These are phyloP conservation scores for Lepisosteus osseus DNA, from an alignment of 2,113 vertebrate species.

Conservation along the genomic window DNA sequence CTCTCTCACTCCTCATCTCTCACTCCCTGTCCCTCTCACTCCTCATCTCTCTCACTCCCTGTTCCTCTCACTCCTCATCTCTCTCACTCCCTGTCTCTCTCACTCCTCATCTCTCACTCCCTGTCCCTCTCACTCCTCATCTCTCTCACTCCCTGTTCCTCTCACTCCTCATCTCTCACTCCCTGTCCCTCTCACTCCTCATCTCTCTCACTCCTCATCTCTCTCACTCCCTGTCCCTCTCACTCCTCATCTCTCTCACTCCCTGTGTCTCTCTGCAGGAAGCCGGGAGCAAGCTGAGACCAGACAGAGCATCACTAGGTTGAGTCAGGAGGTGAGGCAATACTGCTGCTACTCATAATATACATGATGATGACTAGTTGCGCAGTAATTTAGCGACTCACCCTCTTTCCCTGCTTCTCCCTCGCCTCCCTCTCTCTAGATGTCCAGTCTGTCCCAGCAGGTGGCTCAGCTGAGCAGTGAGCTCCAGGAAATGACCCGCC, in stretches of 20 bases:
- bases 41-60: background rate
- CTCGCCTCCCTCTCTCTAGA: constrained; percentile 46
- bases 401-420: background rate
- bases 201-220: no score
- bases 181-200: background rate
- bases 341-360: background rate
- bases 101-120: background rate
- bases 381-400: no score
- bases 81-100: background rate
- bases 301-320: constrained; percentile 66
- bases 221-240: constrained; percentile 6
- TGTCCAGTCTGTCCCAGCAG: constrained; percentile 68
- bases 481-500: constrained; percentile 69
- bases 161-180: background rate
- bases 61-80: background rate
- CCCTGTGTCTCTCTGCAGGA: constrained; percentile 44
- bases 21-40: no score
- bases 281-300: constrained; percentile 64
- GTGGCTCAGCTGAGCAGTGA: constrained; percentile 71
- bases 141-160: background rate
- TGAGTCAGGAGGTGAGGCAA: constrained; percentile 69
- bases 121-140: no score
- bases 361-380: no score
- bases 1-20: background rate
- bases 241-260: background rate